Evolutionary conservation across 2,113 vertebrate genomes (phyloP), one percentile per base, ranked within the genome.

Genomic region (Saguinus midas): DNA sequence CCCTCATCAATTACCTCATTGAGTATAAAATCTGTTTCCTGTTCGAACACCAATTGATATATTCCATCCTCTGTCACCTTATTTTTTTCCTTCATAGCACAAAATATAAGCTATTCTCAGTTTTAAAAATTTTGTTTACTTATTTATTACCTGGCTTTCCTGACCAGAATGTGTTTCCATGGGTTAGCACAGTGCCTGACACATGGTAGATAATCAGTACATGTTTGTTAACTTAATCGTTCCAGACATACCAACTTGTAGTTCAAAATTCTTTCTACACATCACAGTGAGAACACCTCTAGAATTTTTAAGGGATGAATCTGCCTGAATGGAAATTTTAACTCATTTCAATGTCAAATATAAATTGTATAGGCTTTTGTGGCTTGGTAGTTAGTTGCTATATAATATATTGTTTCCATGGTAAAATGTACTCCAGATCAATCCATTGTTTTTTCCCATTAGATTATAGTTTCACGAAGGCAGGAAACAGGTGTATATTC

Each of bases 151-250:
- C 45, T 86, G 48, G 5, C 29, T 91, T 91, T 76, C 45, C 78
- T 13, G 2, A 93, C 58, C 18, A 87, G 73, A 94, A 89, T 37
- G 13, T 64, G 43, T 95, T 97, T 91, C 29, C n/a, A n/a, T 81
- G 64, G 16, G 55, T 84, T 80, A 43, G 3, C 20, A 11, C 20
- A 80, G 40, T 37, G 27, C 45, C n/a, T 93, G 81, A 80, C 27
- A 64, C 40, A 27, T 50, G 66, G 64, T 76, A 96, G 73, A 5
- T 68, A 64, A 52, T 76, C 8, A 27, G 27, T 76, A 84, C 48
- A 40, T 89, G 21, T 85, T 92, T 96, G 40, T 80, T 90, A 55
- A 92, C 18, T 87, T 55, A 95, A 25, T 92, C 37, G 45, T 92
- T 87, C 6, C 23, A 88, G 48, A 37, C 17, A 85, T 75, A 40